Conservation (phyloP, 1,140 invertebrate species). For the Nixonia krombeini region DNA sequence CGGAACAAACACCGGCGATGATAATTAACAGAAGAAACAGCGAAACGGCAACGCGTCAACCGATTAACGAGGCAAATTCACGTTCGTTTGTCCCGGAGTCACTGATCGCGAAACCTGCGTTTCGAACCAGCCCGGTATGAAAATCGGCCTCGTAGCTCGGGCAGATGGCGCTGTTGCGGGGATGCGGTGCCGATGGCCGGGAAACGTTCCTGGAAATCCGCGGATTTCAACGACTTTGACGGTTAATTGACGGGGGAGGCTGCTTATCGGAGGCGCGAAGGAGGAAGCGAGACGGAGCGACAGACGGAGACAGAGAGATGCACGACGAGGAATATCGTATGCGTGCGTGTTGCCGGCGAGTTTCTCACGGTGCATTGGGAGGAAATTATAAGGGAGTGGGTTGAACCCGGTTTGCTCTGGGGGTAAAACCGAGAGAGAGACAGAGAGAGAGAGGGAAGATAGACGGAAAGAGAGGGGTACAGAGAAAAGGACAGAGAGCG, state of each 20-base stretch:
- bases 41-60: no score
- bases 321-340: slow-evolving; percentile 23
- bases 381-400: slow-evolving; percentile 70
- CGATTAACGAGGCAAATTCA: no score
- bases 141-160: no score
- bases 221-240: slow-evolving; percentile 44
- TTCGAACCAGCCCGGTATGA: no score
- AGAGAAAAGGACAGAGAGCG: slow-evolving; percentile 15
- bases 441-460: slow-evolving; percentile 7
- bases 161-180: no score
- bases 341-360: slow-evolving; percentile 67
- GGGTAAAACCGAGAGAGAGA: slow-evolving; percentile 28
- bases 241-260: slow-evolving; percentile 46
- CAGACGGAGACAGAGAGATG: no score
- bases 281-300: no score
- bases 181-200: no score
- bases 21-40: no score
- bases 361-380: slow-evolving; percentile 70
- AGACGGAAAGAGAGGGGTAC: slow-evolving; percentile 24
- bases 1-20: no score
- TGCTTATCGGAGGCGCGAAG: slow-evolving; percentile 47
- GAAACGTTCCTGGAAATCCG: slow-evolving; percentile 29
- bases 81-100: no score
- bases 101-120: no score
- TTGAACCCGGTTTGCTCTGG: slow-evolving; percentile 61